Conservation (phyloP, 1,140 invertebrate genomes). For the Drosophila cardini region DNA sequence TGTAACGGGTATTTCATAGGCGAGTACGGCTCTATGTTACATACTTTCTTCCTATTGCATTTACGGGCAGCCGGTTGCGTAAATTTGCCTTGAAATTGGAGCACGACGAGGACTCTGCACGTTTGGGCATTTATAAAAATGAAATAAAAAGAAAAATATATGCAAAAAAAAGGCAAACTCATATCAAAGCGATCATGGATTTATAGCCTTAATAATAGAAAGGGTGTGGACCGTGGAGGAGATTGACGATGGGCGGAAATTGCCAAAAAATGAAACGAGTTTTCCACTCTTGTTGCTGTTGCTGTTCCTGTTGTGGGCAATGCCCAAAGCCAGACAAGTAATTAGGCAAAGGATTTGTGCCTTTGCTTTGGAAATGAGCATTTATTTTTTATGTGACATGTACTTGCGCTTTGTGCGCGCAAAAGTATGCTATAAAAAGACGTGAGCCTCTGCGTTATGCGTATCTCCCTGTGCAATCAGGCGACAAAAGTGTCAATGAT, state of each 20-base stretch:
- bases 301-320: conserved; percentile 9
- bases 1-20: too few relatives aligned
- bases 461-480: conserved; percentile 9
- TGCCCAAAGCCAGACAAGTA: conserved; percentile 74
- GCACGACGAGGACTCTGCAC: conserved; percentile 54
- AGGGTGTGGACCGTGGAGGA: background rate
- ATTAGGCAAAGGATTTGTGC: conserved; percentile 78
- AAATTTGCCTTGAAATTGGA: conserved; percentile 78
- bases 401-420: conserved; percentile 25
- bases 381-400: conserved; percentile 25
- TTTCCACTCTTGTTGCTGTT: background rate
- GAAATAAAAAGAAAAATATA: conserved; percentile 68
- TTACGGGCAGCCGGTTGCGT: conserved; percentile 31
- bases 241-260: conserved; percentile 36
- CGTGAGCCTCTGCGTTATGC: conserved; percentile 52
- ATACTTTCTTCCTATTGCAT: conserved; percentile 19
- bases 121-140: conserved; percentile 73
- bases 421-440: conserved; percentile 58
- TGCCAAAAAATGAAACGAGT: conserved; percentile 47
- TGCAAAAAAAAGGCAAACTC: conserved; percentile 62
- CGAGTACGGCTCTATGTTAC: too few relatives aligned
- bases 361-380: conserved; percentile 38
- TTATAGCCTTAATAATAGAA: conserved; percentile 82
- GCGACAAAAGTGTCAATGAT: conserved; percentile 37
- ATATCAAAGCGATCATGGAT: conserved; percentile 83